A percentile compares a stretch with the other conserved stretches of the same genome.
Evolutionary conservation across 2,113 vertebrate genomes (phyloP).

Genomic region (Phrynosoma platyrhinos): DNA sequence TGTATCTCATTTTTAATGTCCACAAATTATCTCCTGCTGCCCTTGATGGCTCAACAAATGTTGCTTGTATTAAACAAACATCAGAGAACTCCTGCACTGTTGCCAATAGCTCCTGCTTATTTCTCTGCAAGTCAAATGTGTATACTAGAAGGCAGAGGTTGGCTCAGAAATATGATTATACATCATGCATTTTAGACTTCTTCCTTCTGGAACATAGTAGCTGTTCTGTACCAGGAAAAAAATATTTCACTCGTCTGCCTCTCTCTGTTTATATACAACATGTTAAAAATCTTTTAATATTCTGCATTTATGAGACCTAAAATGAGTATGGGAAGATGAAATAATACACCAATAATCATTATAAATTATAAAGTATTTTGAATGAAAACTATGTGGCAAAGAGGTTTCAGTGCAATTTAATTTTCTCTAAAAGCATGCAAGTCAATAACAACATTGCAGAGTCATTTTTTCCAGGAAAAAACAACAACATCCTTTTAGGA

Average conservation of each 20-base stretch:
- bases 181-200: conserved; percentile 28
- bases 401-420: conserved; percentile 66
- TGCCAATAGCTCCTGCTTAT: neutral
- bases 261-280: conserved; percentile 26
- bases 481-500: conserved; percentile 41
- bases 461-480: conserved; percentile 57
- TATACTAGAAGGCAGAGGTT: neutral
- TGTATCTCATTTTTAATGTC: neutral
- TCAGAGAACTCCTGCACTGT: neutral
- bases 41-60: conserved; percentile 9
- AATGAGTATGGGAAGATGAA: neutral
- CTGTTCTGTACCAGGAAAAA: neutral
- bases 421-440: conserved; percentile 72
- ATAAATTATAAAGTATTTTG: conserved; percentile 54
- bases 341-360: conserved; percentile 46
- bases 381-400: conserved; percentile 49
- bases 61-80: conserved; percentile 22
- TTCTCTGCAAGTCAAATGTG: neutral
- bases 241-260: conserved; percentile 27
- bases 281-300: conserved; percentile 54
- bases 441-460: conserved; percentile 62
- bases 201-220: conserved; percentile 50
- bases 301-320: conserved; percentile 38
- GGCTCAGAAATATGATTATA: conserved; percentile 6
- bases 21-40: neutral